Base-by-base conservation (phyloP, 2,113 vertebrate genomes). In the Malurus melanocephalus region DNA sequence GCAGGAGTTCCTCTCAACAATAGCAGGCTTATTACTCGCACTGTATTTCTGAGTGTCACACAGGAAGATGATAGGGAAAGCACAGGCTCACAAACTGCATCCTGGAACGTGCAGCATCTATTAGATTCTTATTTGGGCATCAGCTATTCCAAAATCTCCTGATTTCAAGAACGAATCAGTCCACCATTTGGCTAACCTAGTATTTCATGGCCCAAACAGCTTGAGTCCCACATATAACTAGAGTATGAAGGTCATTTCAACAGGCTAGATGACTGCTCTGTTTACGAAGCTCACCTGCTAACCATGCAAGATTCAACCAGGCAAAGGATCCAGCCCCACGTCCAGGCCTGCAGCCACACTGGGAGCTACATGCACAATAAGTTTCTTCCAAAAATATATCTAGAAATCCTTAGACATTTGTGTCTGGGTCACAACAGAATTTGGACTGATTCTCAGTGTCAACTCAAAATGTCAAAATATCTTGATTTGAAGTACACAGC, bases 301-400 rank as follows among this genome's bases (percentile, higher is more conserved):
- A 87, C 4, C 0, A 0, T 26, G 43, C 55, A 66, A 73, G 55
- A 55, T 62, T 76, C 22, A 52, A 45, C 8, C 0, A 0, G 55
- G 62, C 38, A 62, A 83, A 69, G 10, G 16, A 87, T 55, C 11
- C 51, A 57, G 28, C 15, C n/a, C 60, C 5, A 0, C 38, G 69
- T 69, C 38, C 72, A 82, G 19, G 52, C 40, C 68, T 78, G n/a
- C 28, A 45, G 52, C 42, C n/a, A 78, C 45, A 52, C 6, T 28
- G 56, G 33, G 30, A 85, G 22, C 19, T 74, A 18, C 28, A 33
- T 1, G 19, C 12, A 56, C 2, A 32, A 1, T 7, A 84, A 59
- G 7, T 42, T 88, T 68, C 20, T 77, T 91, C 55, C 46, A 62
- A 71, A 87, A 87, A 71, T 45, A 2, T 5, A 73, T 9, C 48